Conservation (phyloP, 2,888 invertebrate genomes). For the Tenthredo amoena region DNA sequence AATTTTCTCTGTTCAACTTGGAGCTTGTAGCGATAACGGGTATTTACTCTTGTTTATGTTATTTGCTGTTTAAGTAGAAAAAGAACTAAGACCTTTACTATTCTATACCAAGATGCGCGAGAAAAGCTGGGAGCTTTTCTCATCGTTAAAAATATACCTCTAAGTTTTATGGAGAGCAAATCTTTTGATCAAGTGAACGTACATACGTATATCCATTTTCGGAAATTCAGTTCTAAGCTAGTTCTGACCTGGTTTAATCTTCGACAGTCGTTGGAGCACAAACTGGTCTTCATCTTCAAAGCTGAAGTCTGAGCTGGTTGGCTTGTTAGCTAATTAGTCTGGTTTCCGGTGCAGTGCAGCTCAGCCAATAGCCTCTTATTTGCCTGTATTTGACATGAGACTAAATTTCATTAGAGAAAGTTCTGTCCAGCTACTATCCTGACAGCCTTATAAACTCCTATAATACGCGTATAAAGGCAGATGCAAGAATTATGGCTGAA, state of each 20-base stretch:
- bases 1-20: too few relatives aligned
- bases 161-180: neutral
- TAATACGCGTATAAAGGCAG: neutral
- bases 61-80: neutral
- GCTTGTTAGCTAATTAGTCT: conserved; percentile 15
- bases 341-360: neutral
- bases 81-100: neutral
- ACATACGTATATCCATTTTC: neutral
- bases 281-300: conserved; percentile 31
- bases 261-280: neutral
- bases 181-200: neutral
- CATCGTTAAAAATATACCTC: neutral
- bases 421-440: neutral
- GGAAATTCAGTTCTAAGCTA: neutral
- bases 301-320: neutral
- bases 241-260: conserved; percentile 14
- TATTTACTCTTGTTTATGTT: neutral
- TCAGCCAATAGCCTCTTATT: neutral
- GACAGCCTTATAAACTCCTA: neutral
- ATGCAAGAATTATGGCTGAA: neutral
- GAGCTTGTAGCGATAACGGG: too few relatives aligned
- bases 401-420: conserved; percentile 28
- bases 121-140: neutral
- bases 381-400: neutral
- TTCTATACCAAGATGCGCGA: neutral